Conservation (phyloP, 2,797 vertebrate genomes). For the Tadarida brasiliensis region DNA sequence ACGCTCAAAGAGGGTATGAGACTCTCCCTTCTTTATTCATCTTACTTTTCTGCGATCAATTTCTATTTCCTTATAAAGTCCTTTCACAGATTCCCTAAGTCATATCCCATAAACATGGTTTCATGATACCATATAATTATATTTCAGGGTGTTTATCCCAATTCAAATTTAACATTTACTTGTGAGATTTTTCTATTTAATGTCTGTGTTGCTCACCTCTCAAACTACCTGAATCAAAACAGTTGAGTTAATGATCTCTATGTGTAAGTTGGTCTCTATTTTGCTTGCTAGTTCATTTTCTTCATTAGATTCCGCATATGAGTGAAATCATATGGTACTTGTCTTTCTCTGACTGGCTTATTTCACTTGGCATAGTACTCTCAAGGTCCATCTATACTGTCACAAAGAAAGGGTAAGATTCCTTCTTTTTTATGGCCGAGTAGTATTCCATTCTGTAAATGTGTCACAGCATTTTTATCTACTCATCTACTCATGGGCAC, state of each 20-base stretch:
- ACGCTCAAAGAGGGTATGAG: neutral
- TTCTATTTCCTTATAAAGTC: neutral
- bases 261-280: too few species aligned
- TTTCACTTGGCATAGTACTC: too few species aligned
- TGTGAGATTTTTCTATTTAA: neutral
- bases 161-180: neutral
- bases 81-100: neutral
- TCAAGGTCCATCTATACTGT: too few species aligned
- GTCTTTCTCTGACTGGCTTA: too few species aligned
- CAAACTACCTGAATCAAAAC: neutral
- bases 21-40: neutral
- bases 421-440: too few species aligned
- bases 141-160: neutral
- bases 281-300: too few species aligned
- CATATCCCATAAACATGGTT: neutral
- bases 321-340: too few species aligned
- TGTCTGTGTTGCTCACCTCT: neutral
- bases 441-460: too few species aligned
- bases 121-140: neutral
- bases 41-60: neutral
- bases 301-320: too few species aligned
- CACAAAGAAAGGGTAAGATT: too few species aligned
- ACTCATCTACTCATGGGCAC: too few species aligned
- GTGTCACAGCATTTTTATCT: too few species aligned
- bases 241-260: neutral